Evolutionary conservation across 2,888 invertebrate species (phyloP).

Genomic region (Mongoloraphidia duomilia): DNA sequence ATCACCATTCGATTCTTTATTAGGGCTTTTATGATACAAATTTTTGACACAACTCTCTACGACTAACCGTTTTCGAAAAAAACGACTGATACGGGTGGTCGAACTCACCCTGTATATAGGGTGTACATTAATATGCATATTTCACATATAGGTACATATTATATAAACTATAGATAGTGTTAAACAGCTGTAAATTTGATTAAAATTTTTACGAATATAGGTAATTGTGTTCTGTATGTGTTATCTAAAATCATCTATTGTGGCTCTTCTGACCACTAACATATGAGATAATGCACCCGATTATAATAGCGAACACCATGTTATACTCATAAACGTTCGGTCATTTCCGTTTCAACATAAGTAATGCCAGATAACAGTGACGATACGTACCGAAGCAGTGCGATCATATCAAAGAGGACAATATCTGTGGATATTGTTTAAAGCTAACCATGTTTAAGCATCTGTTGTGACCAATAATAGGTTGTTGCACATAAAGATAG

Average conservation of each 20-base stretch:
- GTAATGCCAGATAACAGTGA: not conserved
- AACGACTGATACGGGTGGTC: too few species aligned
- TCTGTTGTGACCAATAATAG: slow-evolving; percentile 8
- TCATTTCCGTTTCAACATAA: not conserved
- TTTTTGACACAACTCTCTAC: too few species aligned
- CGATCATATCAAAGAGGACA: not conserved
- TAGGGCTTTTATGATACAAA: too few species aligned
- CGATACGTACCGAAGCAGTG: not conserved
- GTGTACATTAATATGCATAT: too few species aligned
- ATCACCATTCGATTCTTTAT: too few species aligned
- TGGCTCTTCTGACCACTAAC: slow-evolving; percentile 23
- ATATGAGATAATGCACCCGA: slow-evolving; percentile 19
- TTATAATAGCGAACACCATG: not conserved
- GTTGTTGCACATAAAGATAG: not conserved
- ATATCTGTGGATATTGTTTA: slow-evolving; percentile 3
- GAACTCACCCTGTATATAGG: too few species aligned
- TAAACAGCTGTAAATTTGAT: slow-evolving; percentile 10
- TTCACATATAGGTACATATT: too few species aligned
- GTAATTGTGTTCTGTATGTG: slow-evolving; percentile 26
- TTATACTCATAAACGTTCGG: not conserved
- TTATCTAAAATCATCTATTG: slow-evolving; percentile 25
- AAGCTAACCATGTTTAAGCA: slow-evolving; percentile 8
- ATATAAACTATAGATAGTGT: too few species aligned
- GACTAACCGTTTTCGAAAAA: too few species aligned
- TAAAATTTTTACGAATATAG: slow-evolving; percentile 27